These are phyloP conservation scores for Rhizoglyphus robini DNA, from an alignment of 1,140 invertebrate genomes.

Conservation along the genomic window DNA sequence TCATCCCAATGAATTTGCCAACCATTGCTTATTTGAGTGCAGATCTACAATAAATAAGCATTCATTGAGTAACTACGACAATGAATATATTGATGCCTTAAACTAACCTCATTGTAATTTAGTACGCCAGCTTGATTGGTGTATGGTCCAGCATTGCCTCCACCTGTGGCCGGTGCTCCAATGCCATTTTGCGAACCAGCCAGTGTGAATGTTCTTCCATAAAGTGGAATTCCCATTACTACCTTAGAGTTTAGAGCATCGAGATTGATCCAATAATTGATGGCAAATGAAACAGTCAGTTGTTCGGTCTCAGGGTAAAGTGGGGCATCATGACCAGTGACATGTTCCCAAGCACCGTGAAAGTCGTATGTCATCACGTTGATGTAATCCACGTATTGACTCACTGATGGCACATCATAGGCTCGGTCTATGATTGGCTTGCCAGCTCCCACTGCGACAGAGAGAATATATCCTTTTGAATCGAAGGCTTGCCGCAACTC, in stretches of 20 bases:
- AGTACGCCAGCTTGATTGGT: slow-evolving; percentile 32
- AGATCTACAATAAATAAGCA: too few relatives aligned
- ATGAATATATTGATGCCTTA: too few relatives aligned
- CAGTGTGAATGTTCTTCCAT: slow-evolving; percentile 50
- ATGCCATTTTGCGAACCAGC: slow-evolving; percentile 58
- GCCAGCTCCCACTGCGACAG: slow-evolving; percentile 53
- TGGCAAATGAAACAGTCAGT: slow-evolving; percentile 40
- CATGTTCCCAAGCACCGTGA: slow-evolving; percentile 58
- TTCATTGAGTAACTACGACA: too few relatives aligned
- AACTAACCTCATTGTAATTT: slow-evolving; percentile 36
- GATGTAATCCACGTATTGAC: slow-evolving; percentile 56
- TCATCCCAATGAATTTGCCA: slow-evolving; percentile 22
- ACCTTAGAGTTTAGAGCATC: slow-evolving; percentile 67
- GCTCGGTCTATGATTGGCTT: slow-evolving; percentile 51
- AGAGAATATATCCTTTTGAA: slow-evolving; percentile 44
- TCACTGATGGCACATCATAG: slow-evolving; percentile 55
- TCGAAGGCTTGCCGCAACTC: slow-evolving; percentile 49
- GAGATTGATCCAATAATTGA: slow-evolving; percentile 44
- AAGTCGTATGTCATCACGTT: slow-evolving; percentile 81
- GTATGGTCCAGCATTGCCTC: slow-evolving; percentile 54
- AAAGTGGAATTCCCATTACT: slow-evolving; percentile 52
- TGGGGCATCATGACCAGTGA: slow-evolving; percentile 38
- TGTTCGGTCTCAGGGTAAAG: slow-evolving; percentile 28
- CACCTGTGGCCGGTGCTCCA: slow-evolving; percentile 62
- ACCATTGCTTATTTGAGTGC: not conserved